Evolutionary conservation across 2,888 invertebrate species (phyloP).

Genomic region (Heteromyza rotundicornis): DNA sequence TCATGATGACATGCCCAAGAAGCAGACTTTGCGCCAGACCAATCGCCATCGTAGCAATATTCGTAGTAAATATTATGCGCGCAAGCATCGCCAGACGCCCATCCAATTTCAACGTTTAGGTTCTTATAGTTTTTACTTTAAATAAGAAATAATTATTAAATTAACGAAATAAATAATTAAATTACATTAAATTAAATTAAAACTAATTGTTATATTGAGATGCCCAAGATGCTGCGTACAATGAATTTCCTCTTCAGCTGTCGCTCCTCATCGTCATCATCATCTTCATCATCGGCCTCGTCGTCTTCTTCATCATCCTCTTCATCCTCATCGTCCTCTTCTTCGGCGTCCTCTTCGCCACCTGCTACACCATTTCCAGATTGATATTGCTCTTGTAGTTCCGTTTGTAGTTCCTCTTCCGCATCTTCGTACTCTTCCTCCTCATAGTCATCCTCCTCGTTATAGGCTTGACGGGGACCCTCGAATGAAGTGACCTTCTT

Average conservation of each 20-base stretch:
- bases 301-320: conserved; percentile 26
- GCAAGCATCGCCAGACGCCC: too few species aligned
- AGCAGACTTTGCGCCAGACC: conserved; percentile 16
- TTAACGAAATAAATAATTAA: conserved; percentile 20
- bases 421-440: conserved; percentile 20
- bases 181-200: conserved; percentile 14
- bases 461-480: conserved; percentile 15
- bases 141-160: too few species aligned
- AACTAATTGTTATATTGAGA: conserved; percentile 18
- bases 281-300: conserved; percentile 15
- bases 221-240: not conserved
- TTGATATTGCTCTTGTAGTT: conserved; percentile 7
- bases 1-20: conserved; percentile 25
- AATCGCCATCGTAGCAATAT: conserved; percentile 47
- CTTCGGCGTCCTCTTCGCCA: not conserved
- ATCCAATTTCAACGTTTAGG: too few species aligned
- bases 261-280: conserved; percentile 9
- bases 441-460: conserved; percentile 22
- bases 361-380: not conserved
- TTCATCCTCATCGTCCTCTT: not conserved
- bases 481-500: not conserved
- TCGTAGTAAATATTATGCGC: conserved; percentile 34
- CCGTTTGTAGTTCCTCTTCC: conserved; percentile 18
- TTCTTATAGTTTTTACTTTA: too few species aligned
- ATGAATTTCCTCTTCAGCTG: not conserved